A percentile compares a stretch with the other conserved stretches of the same genome.
phyloP scores from a whole-genome alignment of 2,888 invertebrate species.

The Caenorhabditis sp. region DNA sequence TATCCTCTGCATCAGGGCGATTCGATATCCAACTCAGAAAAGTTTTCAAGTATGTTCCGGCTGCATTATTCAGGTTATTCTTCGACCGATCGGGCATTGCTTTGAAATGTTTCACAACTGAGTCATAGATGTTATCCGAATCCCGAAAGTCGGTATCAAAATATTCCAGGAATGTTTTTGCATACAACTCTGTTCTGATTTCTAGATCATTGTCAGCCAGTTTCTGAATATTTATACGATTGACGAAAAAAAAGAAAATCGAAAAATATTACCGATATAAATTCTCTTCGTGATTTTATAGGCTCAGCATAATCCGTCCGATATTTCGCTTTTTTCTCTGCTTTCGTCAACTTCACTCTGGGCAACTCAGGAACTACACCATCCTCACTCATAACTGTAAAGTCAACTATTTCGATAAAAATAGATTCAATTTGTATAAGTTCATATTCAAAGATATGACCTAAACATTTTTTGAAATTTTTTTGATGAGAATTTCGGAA shows the following conservation, averaged over 20 bases:
- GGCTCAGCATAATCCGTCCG: constrained; percentile 29
- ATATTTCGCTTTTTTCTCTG: constrained; percentile 31
- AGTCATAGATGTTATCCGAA: constrained; percentile 12
- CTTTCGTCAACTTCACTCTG: constrained; percentile 28
- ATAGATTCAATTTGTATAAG: too few relatives aligned
- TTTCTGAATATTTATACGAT: neutral
- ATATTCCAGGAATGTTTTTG: neutral
- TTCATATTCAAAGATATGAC: too few relatives aligned
- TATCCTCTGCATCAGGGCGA: neutral
- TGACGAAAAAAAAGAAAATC: neutral
- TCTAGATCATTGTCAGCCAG: constrained; percentile 1
- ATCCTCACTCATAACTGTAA: neutral
- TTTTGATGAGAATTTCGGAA: too few relatives aligned
- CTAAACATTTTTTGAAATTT: too few relatives aligned
- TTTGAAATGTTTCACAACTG: constrained; percentile 19
- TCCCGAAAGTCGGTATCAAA: neutral
- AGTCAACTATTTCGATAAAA: too few relatives aligned
- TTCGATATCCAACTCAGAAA: constrained; percentile 14
- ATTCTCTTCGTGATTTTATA: constrained; percentile 24
- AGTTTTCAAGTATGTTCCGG: constrained; percentile 13
- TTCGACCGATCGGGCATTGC: constrained; percentile 31
- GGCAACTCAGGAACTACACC: neutral
- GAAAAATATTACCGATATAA: constrained; percentile 14
- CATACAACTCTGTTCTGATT: neutral
- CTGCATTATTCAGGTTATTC: constrained; percentile 3